A percentile compares a stretch with the other conserved stretches of the same genome.
phyloP scores from a whole-genome alignment of 2,888 invertebrate species.

The Pterostichus niger region DNA sequence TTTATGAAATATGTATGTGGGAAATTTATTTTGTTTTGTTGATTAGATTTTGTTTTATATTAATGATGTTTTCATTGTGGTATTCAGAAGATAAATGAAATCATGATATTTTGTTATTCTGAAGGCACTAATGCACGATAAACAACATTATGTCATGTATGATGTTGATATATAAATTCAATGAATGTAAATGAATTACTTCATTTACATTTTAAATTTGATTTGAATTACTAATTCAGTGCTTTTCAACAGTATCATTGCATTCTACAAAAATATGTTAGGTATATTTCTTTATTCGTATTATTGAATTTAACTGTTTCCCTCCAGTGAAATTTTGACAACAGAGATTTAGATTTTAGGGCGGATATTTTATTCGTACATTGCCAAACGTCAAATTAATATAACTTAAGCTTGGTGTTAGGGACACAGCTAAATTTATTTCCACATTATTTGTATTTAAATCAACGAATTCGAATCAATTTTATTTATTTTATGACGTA shows the following conservation, averaged over 20 bases:
- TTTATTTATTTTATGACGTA: no score
- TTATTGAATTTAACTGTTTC: no score
- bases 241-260: not conserved
- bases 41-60: conserved; percentile 19
- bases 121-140: not conserved
- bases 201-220: not conserved
- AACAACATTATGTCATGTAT: not conserved
- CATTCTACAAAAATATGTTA: no score
- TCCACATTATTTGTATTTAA: no score
- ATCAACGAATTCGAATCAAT: no score
- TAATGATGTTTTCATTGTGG: conserved; percentile 19
- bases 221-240: not conserved
- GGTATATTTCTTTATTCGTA: no score
- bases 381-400: no score
- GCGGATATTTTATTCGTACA: no score
- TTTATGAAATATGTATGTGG: conserved; percentile 19
- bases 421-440: no score
- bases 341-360: no score
- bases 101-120: conserved; percentile 1
- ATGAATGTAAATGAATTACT: conserved; percentile 13
- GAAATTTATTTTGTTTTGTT: conserved; percentile 29
- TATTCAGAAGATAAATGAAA: conserved; percentile 13
- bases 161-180: conserved; percentile 3
- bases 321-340: no score
- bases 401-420: no score